Conservation (phyloP, 2,113 vertebrate species). For the Chionodraco myersi region DNA sequence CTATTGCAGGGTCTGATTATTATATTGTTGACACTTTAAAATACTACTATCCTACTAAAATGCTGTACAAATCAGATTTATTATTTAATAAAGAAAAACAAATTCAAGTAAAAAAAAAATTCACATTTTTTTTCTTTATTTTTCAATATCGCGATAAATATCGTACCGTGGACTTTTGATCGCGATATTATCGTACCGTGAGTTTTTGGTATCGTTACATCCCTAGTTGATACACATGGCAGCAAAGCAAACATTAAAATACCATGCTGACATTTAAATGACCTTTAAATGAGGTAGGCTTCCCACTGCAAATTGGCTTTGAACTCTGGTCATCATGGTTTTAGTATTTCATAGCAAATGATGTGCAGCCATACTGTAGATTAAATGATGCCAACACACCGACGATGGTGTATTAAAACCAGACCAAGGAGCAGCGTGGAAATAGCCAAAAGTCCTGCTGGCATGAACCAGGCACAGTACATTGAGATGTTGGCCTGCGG, state of each 20-base stretch:
- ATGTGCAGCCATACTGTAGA: neutral
- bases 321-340: neutral
- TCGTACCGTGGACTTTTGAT: too few species aligned
- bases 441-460: neutral
- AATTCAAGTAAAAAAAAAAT: too few species aligned
- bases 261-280: neutral
- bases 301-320: neutral
- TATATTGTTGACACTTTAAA: too few species aligned
- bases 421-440: neutral
- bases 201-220: too few species aligned
- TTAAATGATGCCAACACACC: slow-evolving; percentile 11
- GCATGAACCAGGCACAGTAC: neutral
- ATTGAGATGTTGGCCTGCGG: slow-evolving; percentile 17
- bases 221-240: neutral
- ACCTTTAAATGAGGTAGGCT: neutral
- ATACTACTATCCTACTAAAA: too few species aligned
- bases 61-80: too few species aligned
- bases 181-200: too few species aligned
- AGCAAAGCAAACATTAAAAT: neutral
- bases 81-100: too few species aligned
- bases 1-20: too few species aligned
- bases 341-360: slow-evolving; percentile 32
- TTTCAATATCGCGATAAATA: too few species aligned
- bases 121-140: too few species aligned
- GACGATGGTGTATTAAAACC: slow-evolving; percentile 20